phyloP scores from a whole-genome alignment of 1,140 invertebrate genomes.

The Matsumurasca onukii region DNA sequence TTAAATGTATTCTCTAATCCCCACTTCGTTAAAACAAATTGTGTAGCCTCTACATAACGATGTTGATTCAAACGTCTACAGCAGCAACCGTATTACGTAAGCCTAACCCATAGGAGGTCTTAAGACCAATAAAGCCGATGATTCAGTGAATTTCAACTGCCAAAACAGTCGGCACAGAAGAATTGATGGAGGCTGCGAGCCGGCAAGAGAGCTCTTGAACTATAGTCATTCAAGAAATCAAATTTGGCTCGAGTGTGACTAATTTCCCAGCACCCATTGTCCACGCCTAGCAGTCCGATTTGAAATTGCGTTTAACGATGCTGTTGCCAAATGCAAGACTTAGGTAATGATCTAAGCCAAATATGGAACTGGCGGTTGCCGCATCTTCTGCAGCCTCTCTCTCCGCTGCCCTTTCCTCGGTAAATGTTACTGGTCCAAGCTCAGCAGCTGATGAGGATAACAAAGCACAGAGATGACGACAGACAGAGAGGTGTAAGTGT shows the following conservation, averaged over 20 bases:
- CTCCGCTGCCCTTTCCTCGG: conserved; percentile 11
- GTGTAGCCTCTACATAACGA: too few species aligned
- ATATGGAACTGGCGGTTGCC: background rate
- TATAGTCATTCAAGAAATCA: background rate
- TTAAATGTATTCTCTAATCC: too few species aligned
- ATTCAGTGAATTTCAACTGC: too few species aligned
- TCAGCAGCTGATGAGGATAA: background rate
- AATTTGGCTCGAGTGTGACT: conserved; percentile 4
- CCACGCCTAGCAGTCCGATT: conserved; percentile 1
- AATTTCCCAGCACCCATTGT: background rate
- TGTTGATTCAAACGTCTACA: too few species aligned
- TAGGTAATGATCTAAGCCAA: conserved; percentile 10
- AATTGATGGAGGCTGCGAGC: background rate
- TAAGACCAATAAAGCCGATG: too few species aligned
- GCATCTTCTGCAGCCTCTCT: conserved; percentile 4
- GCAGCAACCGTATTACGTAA: too few species aligned
- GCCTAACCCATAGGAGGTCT: too few species aligned
- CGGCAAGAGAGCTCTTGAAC: background rate
- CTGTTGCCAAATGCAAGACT: background rate
- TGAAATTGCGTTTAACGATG: conserved; percentile 18
- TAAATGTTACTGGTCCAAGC: conserved; percentile 11
- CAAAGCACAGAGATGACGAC: conserved; percentile 2
- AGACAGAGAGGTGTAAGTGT: background rate
- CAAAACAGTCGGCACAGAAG: too few species aligned
- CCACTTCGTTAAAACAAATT: too few species aligned